Evolutionary conservation across 1,140 invertebrate species (phyloP).

Genomic region (Chironomus tepperi): DNA sequence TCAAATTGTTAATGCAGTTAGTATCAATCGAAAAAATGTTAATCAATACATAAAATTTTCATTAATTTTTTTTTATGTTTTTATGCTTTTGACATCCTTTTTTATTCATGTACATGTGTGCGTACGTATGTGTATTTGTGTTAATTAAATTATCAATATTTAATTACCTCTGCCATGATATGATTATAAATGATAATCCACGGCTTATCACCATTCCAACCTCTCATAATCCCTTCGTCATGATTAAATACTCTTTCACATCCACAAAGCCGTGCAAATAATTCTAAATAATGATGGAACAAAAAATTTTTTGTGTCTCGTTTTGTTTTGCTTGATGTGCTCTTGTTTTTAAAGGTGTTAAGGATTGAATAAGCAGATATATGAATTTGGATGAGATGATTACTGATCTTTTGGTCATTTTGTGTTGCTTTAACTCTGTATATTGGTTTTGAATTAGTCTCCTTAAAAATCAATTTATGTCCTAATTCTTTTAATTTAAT

Average conservation of each 20-base stretch:
- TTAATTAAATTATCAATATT: constrained; percentile 22
- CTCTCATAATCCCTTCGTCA: not conserved
- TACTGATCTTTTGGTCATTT: not conserved
- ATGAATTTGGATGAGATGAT: not conserved
- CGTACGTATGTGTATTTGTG: not conserved
- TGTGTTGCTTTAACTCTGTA: too few species aligned
- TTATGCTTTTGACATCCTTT: too few species aligned
- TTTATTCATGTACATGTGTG: too few species aligned
- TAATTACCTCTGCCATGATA: constrained; percentile 18
- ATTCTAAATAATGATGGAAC: not conserved
- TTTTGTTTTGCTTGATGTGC: too few species aligned
- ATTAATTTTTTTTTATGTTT: too few species aligned
- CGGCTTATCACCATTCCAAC: not conserved
- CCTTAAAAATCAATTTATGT: too few species aligned
- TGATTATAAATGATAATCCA: constrained; percentile 5
- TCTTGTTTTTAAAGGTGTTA: not conserved
- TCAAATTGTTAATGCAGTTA: too few species aligned
- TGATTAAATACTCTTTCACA: constrained; percentile 5
- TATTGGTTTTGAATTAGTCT: too few species aligned
- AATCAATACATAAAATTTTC: too few species aligned
- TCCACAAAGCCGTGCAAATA: not conserved
- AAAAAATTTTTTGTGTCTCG: too few species aligned
- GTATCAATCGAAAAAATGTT: too few species aligned
- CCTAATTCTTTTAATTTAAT: too few species aligned
- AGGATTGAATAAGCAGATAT: not conserved